Evolutionary conservation across 2,113 vertebrate species (phyloP).

Genomic region (Jaculus jaculus): DNA sequence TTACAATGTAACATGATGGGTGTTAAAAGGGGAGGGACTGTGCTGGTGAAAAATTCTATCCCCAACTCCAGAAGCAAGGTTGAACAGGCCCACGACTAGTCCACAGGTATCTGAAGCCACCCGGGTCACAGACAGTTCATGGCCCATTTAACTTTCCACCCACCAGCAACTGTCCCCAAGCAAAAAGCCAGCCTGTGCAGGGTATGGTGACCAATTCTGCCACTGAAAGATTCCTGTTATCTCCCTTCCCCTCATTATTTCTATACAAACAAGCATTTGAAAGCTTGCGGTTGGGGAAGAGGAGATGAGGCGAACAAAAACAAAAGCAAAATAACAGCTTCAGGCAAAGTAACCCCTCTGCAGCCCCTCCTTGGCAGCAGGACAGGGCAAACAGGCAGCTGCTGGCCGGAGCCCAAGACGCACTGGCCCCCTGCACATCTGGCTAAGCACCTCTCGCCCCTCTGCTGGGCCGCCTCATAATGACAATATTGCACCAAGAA

Average conservation of each 20-base stretch:
- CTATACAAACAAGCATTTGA: constrained; percentile 81
- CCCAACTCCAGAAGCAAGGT: not conserved
- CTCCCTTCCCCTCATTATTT: constrained; percentile 61
- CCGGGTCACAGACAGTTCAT: not conserved
- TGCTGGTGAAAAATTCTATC: not conserved
- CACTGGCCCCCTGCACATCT: constrained; percentile 94
- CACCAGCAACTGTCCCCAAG: constrained; percentile 38
- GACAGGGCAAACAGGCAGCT: constrained; percentile 82
- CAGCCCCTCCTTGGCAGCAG: constrained; percentile 76
- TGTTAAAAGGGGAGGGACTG: not conserved
- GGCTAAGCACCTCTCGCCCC: constrained; percentile 92
- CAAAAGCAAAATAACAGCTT: not conserved
- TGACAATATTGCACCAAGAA: constrained; percentile 91
- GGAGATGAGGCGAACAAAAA: constrained; percentile 58
- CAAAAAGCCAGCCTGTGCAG: constrained; percentile 58
- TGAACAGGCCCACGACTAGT: not conserved
- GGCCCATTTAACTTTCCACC: not conserved
- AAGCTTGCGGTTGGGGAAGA: constrained; percentile 59
- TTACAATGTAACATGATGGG: not conserved
- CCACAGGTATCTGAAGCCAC: not conserved
- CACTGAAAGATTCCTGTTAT: not conserved
- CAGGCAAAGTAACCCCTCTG: not conserved
- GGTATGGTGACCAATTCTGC: constrained; percentile 71
- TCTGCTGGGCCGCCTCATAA: constrained; percentile 91
- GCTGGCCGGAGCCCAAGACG: constrained; percentile 82